Conservation (phyloP, 2,888 invertebrate species). For the Platycnemis pennipes region DNA sequence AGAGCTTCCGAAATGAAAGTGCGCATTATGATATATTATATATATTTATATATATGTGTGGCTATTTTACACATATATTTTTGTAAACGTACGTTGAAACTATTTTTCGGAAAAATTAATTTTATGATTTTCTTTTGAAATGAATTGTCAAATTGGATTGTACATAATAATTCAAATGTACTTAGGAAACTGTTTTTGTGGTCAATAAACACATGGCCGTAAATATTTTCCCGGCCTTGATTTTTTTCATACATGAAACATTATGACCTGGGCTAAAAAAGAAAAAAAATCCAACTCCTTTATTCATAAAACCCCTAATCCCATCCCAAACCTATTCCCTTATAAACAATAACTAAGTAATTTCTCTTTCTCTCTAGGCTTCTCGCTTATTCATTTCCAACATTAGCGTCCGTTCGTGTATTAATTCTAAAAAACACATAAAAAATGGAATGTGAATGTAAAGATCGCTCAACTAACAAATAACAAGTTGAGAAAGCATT, state of each 20-base stretch:
- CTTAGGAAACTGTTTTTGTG: slow-evolving; percentile 61
- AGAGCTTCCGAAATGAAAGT: slow-evolving; percentile 57
- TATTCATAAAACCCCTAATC: neutral
- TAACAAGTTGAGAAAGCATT: slow-evolving; percentile 37
- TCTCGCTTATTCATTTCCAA: slow-evolving; percentile 24
- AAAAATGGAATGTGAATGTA: slow-evolving; percentile 53
- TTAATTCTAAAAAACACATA: slow-evolving; percentile 32
- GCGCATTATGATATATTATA: slow-evolving; percentile 64
- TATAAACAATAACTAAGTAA: slow-evolving; percentile 46
- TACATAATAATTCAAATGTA: slow-evolving; percentile 65
- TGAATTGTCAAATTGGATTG: slow-evolving; percentile 62
- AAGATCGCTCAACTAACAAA: slow-evolving; percentile 63
- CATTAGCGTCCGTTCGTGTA: slow-evolving; percentile 39
- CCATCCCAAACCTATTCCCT: slow-evolving; percentile 7
- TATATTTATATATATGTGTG: slow-evolving; percentile 62
- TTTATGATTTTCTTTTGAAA: slow-evolving; percentile 62
- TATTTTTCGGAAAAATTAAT: slow-evolving; percentile 60
- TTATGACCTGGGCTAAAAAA: slow-evolving; percentile 28
- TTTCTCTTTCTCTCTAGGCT: slow-evolving; percentile 52
- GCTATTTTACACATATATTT: slow-evolving; percentile 67
- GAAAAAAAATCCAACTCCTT: neutral
- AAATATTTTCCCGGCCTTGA: slow-evolving; percentile 64
- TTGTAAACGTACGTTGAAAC: slow-evolving; percentile 60
- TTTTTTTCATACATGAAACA: slow-evolving; percentile 62
- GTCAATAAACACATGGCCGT: slow-evolving; percentile 67